Percentiles rank a stretch among this genome's conserved stretches.
phyloP scores from a whole-genome alignment of 2,797 vertebrate species.

The Poecile montanus region DNA sequence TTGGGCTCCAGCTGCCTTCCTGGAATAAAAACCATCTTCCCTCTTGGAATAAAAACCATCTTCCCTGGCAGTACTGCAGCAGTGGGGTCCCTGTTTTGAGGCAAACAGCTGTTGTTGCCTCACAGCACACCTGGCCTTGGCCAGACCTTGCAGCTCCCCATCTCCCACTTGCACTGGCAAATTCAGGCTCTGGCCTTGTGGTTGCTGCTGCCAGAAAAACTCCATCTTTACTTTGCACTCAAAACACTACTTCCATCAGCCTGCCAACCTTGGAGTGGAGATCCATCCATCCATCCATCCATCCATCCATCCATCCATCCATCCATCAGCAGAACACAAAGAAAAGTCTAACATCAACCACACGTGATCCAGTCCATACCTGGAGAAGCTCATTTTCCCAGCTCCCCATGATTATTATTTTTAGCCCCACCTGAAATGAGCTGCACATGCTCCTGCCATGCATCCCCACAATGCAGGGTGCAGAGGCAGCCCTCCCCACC shows the following conservation, averaged over 20 bases:
- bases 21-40: background rate
- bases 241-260: background rate
- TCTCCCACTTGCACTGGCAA: background rate
- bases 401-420: background rate
- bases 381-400: background rate
- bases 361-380: rapidly evolving
- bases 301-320: background rate
- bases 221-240: background rate
- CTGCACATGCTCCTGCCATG: rapidly evolving
- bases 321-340: background rate
- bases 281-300: background rate
- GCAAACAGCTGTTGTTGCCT: background rate
- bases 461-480: rapidly evolving
- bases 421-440: background rate
- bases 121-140: background rate
- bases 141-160: background rate
- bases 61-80: background rate
- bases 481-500: background rate
- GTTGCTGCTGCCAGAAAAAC: background rate
- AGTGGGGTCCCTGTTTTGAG: background rate
- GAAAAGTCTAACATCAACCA: background rate
- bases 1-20: background rate
- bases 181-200: background rate
- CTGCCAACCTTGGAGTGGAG: background rate
- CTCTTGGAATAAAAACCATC: background rate